These are phyloP conservation scores for Boleophthalmus pectinirostris DNA, from an alignment of 2,113 vertebrate species.

Conservation along the genomic window DNA sequence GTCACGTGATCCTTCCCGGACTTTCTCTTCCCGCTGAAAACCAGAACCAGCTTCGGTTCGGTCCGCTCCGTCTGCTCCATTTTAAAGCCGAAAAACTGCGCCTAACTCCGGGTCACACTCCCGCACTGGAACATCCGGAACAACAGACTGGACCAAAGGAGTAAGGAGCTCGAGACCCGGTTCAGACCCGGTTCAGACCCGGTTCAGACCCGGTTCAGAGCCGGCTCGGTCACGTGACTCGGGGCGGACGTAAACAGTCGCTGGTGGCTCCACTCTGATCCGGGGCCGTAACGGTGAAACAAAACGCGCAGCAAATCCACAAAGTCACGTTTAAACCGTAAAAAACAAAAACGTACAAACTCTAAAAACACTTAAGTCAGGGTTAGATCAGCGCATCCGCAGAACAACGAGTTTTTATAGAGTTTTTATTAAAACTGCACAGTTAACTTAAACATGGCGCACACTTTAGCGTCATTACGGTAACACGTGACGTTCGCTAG, in stretches of 20 bases:
- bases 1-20: slow-evolving; percentile 80
- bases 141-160: not conserved
- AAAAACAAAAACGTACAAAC: too few relatives aligned
- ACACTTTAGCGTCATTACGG: slow-evolving; percentile 32
- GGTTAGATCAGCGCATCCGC: not conserved
- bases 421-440: not conserved
- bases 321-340: not conserved
- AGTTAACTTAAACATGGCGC: not conserved
- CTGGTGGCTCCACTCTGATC: not conserved
- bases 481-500: slow-evolving; percentile 39
- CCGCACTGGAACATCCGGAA: not conserved
- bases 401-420: too few relatives aligned
- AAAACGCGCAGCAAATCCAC: not conserved
- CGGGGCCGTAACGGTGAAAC: not conserved
- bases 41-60: slow-evolving; percentile 45
- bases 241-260: not conserved
- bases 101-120: not conserved
- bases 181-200: not conserved
- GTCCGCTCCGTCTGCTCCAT: not conserved
- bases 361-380: not conserved
- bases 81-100: not conserved
- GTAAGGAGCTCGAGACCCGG: too few relatives aligned
- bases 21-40: slow-evolving; percentile 81
- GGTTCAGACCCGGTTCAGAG: not conserved
- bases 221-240: too few relatives aligned